phyloP scores from a whole-genome alignment of 2,113 vertebrate genomes.

The Cyrtonyx montezumae region DNA sequence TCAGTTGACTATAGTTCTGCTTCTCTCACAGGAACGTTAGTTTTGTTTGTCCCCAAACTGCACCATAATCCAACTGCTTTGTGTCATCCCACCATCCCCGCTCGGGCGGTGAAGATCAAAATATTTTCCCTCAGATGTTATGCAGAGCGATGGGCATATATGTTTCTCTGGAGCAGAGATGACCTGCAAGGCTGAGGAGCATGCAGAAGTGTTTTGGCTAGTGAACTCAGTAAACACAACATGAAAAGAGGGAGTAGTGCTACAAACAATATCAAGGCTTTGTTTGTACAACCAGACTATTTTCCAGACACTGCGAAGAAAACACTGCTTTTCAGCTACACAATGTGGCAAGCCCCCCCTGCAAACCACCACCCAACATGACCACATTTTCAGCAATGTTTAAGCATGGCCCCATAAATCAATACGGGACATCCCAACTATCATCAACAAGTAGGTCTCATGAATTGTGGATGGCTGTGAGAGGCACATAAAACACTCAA shows the following conservation, averaged over 20 bases:
- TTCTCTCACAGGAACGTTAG: slow-evolving; percentile 44
- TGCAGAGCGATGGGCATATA: background rate
- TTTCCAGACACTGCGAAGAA: slow-evolving; percentile 30
- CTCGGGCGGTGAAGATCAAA: background rate
- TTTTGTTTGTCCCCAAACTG: slow-evolving; percentile 68
- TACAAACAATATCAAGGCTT: slow-evolving; percentile 56
- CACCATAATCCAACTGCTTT: slow-evolving; percentile 63
- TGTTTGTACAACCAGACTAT: slow-evolving; percentile 8
- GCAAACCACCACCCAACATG: background rate
- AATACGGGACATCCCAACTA: background rate
- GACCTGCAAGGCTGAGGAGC: slow-evolving; percentile 36
- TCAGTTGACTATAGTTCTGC: slow-evolving; percentile 67
- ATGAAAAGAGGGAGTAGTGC: background rate
- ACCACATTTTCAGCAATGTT: background rate
- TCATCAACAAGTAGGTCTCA: slow-evolving; percentile 24
- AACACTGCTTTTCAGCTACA: background rate
- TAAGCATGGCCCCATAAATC: slow-evolving; percentile 7
- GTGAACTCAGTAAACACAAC: slow-evolving; percentile 16
- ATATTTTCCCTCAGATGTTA: slow-evolving; percentile 3
- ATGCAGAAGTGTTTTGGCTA: slow-evolving; percentile 39
- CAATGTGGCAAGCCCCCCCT: background rate
- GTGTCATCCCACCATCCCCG: slow-evolving; percentile 53
- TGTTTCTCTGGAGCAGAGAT: background rate
- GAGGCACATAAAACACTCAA: background rate
- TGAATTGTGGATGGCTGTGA: slow-evolving; percentile 27